Evolutionary conservation across 2,888 invertebrate species (phyloP), one percentile per base, ranked within the genome.

Genomic region (Brenthis ino): DNA sequence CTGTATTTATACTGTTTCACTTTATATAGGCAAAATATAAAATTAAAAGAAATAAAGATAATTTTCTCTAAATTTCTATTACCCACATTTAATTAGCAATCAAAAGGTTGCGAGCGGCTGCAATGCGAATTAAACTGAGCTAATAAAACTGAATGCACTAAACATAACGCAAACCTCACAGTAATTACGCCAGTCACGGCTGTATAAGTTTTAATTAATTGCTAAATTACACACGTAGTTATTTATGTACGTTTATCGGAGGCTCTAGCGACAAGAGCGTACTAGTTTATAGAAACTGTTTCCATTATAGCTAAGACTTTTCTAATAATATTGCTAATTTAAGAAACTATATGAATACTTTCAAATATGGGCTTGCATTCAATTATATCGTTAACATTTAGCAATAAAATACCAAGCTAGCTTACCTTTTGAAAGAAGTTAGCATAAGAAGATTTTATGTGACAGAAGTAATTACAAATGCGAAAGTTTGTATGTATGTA

Each of bases 201-300:
- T 89, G 86, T 90, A 86, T 88, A 86, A 87, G 80, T 91, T 92
- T 91, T 91, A 91, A 92, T 92, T 91, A 91, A 90, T 91, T 91
- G 90, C 80, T 87, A 85, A 89, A 91, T 91, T 91, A 91, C 90
- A 86, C 85, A 82, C 81, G 84, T 84, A 82, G 76, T 81, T 20
- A 77, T 85, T 85, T 84, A 82, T 84, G 82, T 77, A 73, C 78
- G 79, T 67, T 81, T 86, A 86, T 86, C 81, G 82, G 79, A 64
- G 79, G 80, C 77, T 79, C 24, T 33, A 79, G 81, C 79, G 79
- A 81, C 79, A 79, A 79, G 48, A 66, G 61, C 76, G 74, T 79
- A 80, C 82, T 83, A 80, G 79, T 85, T 85, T 83, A 80, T 76
- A 76, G 69, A 72, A 72, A 66, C 28, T 37, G 80, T 81, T 78